Conservation (phyloP, 2,797 vertebrate species). For the Scolopax rusticola region DNA sequence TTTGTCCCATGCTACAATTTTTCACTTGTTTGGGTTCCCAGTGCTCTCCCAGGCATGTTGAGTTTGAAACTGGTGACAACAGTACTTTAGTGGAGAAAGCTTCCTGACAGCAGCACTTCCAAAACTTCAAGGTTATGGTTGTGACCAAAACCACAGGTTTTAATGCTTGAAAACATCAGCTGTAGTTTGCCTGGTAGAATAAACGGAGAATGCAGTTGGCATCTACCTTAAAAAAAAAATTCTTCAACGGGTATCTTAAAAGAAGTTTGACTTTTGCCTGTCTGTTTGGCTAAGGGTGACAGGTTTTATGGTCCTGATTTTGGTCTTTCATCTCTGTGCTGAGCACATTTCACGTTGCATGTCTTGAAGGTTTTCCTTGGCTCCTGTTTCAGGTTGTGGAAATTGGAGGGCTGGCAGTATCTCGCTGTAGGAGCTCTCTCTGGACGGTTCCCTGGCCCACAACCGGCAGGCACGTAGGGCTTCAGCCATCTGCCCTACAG, state of each 20-base stretch:
- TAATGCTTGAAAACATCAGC: not conserved
- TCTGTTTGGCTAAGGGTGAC: not conserved
- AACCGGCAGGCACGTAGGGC: fast-evolving
- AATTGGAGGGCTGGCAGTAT: not conserved
- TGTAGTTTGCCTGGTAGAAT: not conserved
- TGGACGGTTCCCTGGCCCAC: not conserved
- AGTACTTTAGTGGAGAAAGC: not conserved
- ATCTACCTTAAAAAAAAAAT: not conserved
- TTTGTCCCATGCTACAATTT: not conserved
- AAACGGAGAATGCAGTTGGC: not conserved
- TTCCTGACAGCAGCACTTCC: not conserved
- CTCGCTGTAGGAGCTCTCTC: not conserved
- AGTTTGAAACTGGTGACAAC: not conserved
- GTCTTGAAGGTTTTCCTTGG: constrained; percentile 15
- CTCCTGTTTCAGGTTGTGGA: not conserved
- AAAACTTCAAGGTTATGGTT: not conserved
- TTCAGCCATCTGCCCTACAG: not conserved
- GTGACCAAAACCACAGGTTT: not conserved
- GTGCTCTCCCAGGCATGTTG: not conserved
- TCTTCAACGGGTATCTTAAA: not conserved
- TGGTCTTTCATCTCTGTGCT: not conserved
- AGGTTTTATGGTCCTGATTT: not conserved
- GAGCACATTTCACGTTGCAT: not conserved
- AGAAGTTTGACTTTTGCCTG: not conserved
- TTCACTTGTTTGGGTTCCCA: not conserved